Evolutionary conservation across 1,140 invertebrate genomes (phyloP), one percentile per base, ranked within the genome.

Genomic region (Cydia splendana): DNA sequence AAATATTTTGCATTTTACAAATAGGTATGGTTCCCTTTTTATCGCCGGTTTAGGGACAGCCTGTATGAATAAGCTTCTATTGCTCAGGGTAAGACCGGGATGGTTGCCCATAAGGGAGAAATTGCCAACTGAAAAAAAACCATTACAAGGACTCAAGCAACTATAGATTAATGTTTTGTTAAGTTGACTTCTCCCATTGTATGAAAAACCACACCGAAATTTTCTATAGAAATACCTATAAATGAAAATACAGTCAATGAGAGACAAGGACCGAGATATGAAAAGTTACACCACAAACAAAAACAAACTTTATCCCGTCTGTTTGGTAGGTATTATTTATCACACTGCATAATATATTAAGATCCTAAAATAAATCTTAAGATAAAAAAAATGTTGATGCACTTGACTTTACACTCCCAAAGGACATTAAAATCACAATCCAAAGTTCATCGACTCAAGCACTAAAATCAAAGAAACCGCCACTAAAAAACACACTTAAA

Each of bases 401-500:
- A 71, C 67, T 71, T 38, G 67, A 38, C 67, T 38, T 10, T 12
- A 71, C 67, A 71, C 67, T 71, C 38, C 67, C 15, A 69, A n/a
- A 71, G 34, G 38, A 18, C 34, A 71, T 38, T 10, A 71, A 34
- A 71, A 38, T 71, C 67, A 71, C n/a, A 62, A 62, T 62, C 57
- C 57, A 62, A 62, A 62, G 57, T 62, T 62, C 57, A 62, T 62
- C 57, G 57, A 24, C 88, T 84, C 77, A 80, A 85, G 86, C 85
- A 87, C 81, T 82, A 88, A 74, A 74, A 86, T 87, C 84, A 83
- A 85, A 88, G 80, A 82, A 79, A 88, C 87, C 81, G 85, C 86
- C 87, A 85, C 81, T 75, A 89, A 91, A 87, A 85, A 85, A 84
- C 80, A 75, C 84, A 85, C 82, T 84, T 79, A 28, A 77, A 79